Evolutionary conservation across 2,888 invertebrate genomes (phyloP), one percentile per base, ranked within the genome.

Genomic region (Ellobium chinense): DNA sequence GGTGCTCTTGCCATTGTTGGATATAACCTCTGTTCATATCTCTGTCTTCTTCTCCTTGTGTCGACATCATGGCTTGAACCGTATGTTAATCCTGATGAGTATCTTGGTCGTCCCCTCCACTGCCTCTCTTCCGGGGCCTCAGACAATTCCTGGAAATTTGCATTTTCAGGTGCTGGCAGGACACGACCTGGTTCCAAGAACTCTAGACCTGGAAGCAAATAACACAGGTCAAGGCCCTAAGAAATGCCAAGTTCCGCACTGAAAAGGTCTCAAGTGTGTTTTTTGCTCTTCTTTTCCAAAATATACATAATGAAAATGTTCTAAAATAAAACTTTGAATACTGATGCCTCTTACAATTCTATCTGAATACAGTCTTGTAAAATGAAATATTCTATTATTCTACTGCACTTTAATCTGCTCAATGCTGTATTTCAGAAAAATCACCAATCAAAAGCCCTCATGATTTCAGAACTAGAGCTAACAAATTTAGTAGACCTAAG

Each of bases 201-300:
- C 81, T 89, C 89, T 75, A 90, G 82, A 79, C 89, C 90, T 90
- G 87, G 81, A 90, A 89, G 81, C 84, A 83, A 85, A 85, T 68
- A 62, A 78, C 60, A 70, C 69, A 77, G 77, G 77, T 69, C 60
- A 77, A 54, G 66, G 29, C 62, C 46, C 63, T n/a, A 24, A 36
- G 21, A 21, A 29, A 24, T 21, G 18, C 70, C 56, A 56, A 18
- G 9, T 46, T 46, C 9, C 9, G 46, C 18, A 7, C 46, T 46
- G 7, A 7, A 46, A 46, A 24, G n/a, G 60, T 14, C 60, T 7
- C n/a, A 60, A 24, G 60, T 60, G 60, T n/a, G n/a, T n/a, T n/a
- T n/a, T n/a, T n/a, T n/a, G n/a, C n/a, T n/a, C n/a, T n/a, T n/a
- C n/a, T n/a, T n/a, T n/a, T n/a, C n/a, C n/a, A n/a, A n/a, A n/a